Conservation (phyloP, 2,888 invertebrate genomes). For the Machimus rusticus region DNA sequence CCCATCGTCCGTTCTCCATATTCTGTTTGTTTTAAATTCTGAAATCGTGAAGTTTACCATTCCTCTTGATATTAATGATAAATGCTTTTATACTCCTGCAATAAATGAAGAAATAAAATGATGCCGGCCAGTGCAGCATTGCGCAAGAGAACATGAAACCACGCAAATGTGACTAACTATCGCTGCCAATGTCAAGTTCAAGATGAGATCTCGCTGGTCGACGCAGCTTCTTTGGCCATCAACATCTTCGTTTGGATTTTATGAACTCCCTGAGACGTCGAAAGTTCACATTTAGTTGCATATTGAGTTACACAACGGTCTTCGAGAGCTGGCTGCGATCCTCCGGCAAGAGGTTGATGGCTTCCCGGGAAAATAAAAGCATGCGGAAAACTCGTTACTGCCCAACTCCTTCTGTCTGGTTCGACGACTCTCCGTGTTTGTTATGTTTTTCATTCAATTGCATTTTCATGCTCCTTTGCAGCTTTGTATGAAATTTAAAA, state of each 20-base stretch:
- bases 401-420: background rate
- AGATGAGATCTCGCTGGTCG: conserved; percentile 7
- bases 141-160: background rate
- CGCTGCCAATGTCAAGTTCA: conserved; percentile 23
- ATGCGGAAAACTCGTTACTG: background rate
- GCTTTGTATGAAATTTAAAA: background rate
- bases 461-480: background rate
- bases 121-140: background rate
- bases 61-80: background rate
- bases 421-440: background rate
- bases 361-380: background rate
- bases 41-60: background rate
- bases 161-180: background rate
- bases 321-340: background rate
- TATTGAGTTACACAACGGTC: conserved; percentile 29
- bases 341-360: background rate
- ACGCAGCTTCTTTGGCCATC: background rate
- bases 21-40: background rate
- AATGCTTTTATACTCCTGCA: background rate
- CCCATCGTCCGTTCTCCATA: background rate
- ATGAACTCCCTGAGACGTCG: background rate
- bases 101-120: background rate
- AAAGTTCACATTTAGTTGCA: conserved; percentile 6
- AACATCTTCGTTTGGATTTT: background rate
- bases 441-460: background rate